Conservation (phyloP, 2,797 vertebrate genomes). For the Anguilla anguilla region DNA sequence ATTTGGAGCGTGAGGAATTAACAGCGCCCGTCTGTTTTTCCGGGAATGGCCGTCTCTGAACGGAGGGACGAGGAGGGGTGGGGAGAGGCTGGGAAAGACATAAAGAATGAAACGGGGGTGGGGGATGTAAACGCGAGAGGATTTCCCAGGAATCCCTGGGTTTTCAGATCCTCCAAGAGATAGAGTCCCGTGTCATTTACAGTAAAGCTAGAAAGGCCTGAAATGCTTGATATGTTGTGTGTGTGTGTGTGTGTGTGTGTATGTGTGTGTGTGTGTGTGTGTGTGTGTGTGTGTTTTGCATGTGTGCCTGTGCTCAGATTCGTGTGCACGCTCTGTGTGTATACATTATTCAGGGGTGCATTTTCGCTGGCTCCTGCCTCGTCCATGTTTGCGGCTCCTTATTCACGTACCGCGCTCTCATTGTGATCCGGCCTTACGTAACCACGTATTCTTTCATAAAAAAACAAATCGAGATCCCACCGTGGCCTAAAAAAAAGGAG, state of each 20-base stretch:
- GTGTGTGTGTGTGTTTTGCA: neutral
- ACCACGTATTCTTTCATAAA: neutral
- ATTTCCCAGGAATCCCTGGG: conserved; percentile 45
- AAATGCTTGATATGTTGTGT: neutral
- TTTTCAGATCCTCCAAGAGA: conserved; percentile 34
- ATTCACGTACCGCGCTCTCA: neutral
- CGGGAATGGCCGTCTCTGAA: conserved; percentile 45
- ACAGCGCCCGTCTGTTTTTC: conserved; percentile 57
- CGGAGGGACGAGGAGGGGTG: conserved; percentile 32
- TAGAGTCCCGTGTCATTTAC: neutral
- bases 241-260: neutral
- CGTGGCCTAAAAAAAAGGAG: neutral
- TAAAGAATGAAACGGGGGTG: neutral
- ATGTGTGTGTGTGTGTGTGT: neutral
- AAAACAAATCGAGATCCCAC: conserved; percentile 3
- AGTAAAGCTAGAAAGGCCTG: neutral
- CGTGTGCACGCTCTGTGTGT: conserved; percentile 4
- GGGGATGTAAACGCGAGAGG: conserved; percentile 34
- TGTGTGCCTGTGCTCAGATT: neutral
- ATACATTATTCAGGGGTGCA: conserved; percentile 20
- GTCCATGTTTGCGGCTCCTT: neutral
- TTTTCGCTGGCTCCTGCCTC: conserved; percentile 1
- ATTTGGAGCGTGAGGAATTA: conserved; percentile 56
- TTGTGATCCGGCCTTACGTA: neutral
- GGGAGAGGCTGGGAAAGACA: conserved; percentile 25